These are phyloP conservation scores for Notechis scutatus DNA, from an alignment of 2,113 vertebrate genomes.

Conservation along the genomic window DNA sequence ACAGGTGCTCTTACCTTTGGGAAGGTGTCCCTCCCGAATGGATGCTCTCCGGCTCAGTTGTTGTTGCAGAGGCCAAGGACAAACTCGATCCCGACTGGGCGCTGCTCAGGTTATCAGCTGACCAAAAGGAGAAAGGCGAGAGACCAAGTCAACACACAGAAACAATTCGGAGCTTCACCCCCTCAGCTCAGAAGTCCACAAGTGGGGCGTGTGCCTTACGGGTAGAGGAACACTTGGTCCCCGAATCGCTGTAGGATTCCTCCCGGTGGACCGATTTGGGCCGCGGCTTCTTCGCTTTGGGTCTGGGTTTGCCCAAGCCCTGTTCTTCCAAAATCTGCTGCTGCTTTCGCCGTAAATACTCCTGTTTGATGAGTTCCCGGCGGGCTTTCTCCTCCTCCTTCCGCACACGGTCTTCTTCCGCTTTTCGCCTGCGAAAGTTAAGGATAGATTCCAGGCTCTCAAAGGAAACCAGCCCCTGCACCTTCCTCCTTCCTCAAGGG, in stretches of 20 bases:
- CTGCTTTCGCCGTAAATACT: slow-evolving; percentile 90
- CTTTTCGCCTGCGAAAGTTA: slow-evolving; percentile 78
- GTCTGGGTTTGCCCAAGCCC: slow-evolving; percentile 80
- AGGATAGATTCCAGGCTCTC: not conserved
- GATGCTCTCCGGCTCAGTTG: slow-evolving; percentile 86
- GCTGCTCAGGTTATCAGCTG: slow-evolving; percentile 84
- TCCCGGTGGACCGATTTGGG: slow-evolving; percentile 89
- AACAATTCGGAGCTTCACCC: too few relatives aligned
- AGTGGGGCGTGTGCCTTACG: slow-evolving; percentile 66
- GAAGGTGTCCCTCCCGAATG: slow-evolving; percentile 83
- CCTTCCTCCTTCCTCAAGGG: not conserved
- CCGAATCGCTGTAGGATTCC: slow-evolving; percentile 77
- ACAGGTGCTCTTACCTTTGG: slow-evolving; percentile 72
- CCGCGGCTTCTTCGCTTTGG: slow-evolving; percentile 77
- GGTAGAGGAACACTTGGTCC: slow-evolving; percentile 80
- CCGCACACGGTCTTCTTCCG: slow-evolving; percentile 89
- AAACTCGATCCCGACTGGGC: slow-evolving; percentile 91
- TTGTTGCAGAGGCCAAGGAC: slow-evolving; percentile 85
- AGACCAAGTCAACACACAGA: not conserved
- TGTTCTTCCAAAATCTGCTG: slow-evolving; percentile 91
- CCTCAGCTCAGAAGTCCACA: not conserved
- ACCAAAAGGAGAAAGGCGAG: not conserved
- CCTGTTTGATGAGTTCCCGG: slow-evolving; percentile 93
- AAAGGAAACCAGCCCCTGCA: not conserved
- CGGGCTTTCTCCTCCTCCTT: slow-evolving; percentile 95